Evolutionary conservation across 1,140 invertebrate genomes (phyloP).

Genomic region (Chrysomallon squamiferum): DNA sequence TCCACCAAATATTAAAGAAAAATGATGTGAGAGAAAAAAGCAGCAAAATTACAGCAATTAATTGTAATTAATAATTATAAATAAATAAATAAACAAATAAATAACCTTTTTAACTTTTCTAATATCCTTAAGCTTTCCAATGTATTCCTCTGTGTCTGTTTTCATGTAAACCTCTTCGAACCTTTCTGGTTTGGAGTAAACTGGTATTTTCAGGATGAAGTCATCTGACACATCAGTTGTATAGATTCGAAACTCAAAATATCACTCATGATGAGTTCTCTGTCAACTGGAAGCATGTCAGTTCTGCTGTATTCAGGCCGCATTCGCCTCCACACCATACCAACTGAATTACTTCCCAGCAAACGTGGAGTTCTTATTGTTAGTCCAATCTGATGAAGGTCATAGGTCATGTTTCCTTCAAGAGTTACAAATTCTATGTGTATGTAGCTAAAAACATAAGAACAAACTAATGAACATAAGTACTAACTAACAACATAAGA

Average conservation of each 20-base stretch:
- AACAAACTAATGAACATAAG: too few species aligned
- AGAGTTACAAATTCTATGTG: conserved; percentile 22
- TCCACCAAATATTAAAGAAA: too few species aligned
- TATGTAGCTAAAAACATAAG: conserved; percentile 16
- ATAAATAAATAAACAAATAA: not conserved
- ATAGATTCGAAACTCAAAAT: conserved; percentile 15
- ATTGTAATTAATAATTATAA: too few species aligned
- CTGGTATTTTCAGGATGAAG: conserved; percentile 9
- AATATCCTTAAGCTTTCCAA: not conserved
- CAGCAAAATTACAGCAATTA: too few species aligned
- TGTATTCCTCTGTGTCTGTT: conserved; percentile 10
- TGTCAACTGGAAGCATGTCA: conserved; percentile 3
- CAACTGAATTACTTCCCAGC: conserved; percentile 12
- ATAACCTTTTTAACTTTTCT: not conserved
- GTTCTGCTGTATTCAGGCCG: conserved; percentile 22
- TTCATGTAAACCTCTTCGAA: conserved; percentile 19
- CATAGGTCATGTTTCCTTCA: conserved; percentile 10
- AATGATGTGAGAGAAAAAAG: too few species aligned
- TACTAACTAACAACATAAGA: too few species aligned
- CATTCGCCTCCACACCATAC: conserved; percentile 27
- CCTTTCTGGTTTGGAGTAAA: conserved; percentile 2
- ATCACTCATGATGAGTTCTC: conserved; percentile 14
- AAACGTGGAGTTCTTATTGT: conserved; percentile 17
- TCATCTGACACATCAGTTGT: conserved; percentile 6
- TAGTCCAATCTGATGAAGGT: conserved; percentile 15